Base-by-base conservation (phyloP, 2,797 vertebrate genomes). In the Euthynnus affinis region DNA sequence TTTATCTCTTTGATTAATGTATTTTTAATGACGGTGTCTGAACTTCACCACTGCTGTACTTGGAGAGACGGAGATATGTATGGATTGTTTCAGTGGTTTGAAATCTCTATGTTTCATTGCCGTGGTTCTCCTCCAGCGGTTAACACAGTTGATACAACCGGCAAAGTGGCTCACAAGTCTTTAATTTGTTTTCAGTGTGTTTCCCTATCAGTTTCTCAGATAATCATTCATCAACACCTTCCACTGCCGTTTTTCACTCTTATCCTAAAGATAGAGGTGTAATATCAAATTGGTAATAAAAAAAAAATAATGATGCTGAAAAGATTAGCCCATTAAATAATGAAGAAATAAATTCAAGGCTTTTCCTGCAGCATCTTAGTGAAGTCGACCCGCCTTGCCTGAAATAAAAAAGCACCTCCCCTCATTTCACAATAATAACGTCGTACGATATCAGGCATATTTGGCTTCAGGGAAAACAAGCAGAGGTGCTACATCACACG, bases 11-110 rank as follows among this genome's bases (percentile, higher is more conserved):
- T 63, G 72, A 82, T 81, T 25, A 63, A 84, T 85, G 69, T 58
- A 74, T 74, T 80, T 85, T 87, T 80, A 84, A 85, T 85, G 73
- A 48, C 23, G 32, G 32, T 34, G 20, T 79, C 59, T 77, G 42
- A 76, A 70, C 58, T 44, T 70, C 32, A 72, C 12, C 29, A 51
- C 18, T 6, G 15, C 71, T 83, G 22, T 76, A 49, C 58, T 46
- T 4, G 4, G 52, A 34, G 46, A 51, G 27, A 17, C 13, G 14
- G 32, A 22, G 44, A 71, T 58, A 61, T 0, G 0, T 62, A 34
- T 44, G 51, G 57, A 60, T 80, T 66, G 51, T 59, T 74, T 5
- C 10, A 74, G 42, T 65, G 74, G 57, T 75, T 76, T 76, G 62
- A 55, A 59, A 80, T 20, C 48, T 46, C 25, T 29, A 20, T 7